A percentile compares a stretch with the other conserved stretches of the same genome.
Conservation (phyloP, 2,797 vertebrate genomes). For the Micromesistius poutassou region DNA sequence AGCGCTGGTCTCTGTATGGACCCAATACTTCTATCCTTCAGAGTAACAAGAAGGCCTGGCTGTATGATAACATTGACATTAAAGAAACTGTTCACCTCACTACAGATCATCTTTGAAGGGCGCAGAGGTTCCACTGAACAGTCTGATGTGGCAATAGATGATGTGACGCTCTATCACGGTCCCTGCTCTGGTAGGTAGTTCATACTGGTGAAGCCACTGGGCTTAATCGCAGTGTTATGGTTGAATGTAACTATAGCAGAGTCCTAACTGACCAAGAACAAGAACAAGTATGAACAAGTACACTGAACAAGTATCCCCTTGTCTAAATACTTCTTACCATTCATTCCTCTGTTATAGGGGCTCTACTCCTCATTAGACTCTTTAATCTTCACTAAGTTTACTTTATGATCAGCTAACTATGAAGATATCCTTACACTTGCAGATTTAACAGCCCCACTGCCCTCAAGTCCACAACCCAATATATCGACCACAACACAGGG, state of each 20-base stretch:
- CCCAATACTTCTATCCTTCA: slow-evolving; percentile 2
- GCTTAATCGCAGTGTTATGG: background rate
- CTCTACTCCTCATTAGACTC: background rate
- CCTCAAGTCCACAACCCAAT: background rate
- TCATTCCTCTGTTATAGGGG: background rate
- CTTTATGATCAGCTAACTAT: background rate
- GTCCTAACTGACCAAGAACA: background rate
- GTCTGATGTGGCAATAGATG: slow-evolving; percentile 79
- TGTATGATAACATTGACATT: background rate
- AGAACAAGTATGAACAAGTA: too few species aligned
- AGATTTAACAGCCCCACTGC: background rate
- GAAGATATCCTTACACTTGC: background rate
- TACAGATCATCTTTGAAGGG: slow-evolving; percentile 77
- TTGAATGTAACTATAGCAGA: background rate
- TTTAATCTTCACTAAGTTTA: background rate
- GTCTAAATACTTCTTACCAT: background rate
- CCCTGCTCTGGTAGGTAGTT: slow-evolving; percentile 60
- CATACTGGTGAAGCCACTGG: too few species aligned
- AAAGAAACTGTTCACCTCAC: slow-evolving; percentile 47
- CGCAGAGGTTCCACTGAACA: slow-evolving; percentile 61
- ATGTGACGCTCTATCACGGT: slow-evolving; percentile 59
- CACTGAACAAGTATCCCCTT: background rate
- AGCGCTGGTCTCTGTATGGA: slow-evolving; percentile 47
- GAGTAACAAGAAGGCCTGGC: too few species aligned
- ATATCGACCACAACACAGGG: slow-evolving; percentile 10